Evolutionary conservation across 2,888 invertebrate species (phyloP).

Genomic region (Sinotaia quadrata): DNA sequence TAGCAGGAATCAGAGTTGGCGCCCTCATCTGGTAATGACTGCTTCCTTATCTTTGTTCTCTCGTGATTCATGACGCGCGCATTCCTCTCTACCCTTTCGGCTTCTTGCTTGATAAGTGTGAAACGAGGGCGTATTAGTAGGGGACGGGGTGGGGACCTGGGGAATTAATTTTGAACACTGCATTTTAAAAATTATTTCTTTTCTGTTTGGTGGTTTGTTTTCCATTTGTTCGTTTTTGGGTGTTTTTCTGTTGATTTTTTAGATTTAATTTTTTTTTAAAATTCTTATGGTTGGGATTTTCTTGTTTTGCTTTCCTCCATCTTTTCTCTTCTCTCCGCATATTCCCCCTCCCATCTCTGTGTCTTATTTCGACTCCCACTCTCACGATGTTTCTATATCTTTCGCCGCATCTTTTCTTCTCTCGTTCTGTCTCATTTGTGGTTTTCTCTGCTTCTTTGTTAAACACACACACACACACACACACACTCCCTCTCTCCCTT

Average conservation of each 20-base stretch:
- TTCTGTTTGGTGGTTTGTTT: constrained; percentile 10
- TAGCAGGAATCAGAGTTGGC: constrained; percentile 8
- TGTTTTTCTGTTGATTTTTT: constrained; percentile 8
- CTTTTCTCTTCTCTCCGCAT: not conserved
- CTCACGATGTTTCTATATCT: constrained; percentile 16
- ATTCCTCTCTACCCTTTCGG: constrained; percentile 3
- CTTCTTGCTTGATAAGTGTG: constrained; percentile 3
- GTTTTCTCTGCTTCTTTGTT: not conserved
- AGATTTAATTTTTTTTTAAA: no score
- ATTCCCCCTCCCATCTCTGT: not conserved
- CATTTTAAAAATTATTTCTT: not conserved
- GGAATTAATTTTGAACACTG: not conserved
- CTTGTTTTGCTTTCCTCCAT: not conserved
- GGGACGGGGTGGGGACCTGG: not conserved
- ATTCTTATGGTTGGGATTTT: no score
- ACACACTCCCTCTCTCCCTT: no score
- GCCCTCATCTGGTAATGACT: constrained; percentile 14
- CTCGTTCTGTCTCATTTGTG: not conserved
- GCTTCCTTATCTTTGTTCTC: constrained; percentile 16
- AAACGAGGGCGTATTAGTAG: not conserved
- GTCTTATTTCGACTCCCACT: not conserved
- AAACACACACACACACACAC: no score
- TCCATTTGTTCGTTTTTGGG: not conserved
- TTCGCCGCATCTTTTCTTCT: not conserved
- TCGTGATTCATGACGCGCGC: constrained; percentile 8